Evolutionary conservation across 2,113 vertebrate species (phyloP).

Genomic region (Merops nubicus): DNA sequence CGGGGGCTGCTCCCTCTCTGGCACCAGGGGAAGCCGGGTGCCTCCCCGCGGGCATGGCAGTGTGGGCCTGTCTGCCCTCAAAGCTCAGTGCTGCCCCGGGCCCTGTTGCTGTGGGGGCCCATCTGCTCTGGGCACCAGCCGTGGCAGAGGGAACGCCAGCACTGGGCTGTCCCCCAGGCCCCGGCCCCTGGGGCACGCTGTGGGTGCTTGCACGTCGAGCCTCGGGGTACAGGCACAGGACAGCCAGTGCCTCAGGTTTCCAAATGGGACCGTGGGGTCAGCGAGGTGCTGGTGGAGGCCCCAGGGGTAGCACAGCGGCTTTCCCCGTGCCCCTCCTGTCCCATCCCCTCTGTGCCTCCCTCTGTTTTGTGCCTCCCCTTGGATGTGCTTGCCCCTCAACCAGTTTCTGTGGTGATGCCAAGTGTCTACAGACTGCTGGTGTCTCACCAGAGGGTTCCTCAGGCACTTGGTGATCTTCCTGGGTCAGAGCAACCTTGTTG

Average conservation of each 20-base stretch:
- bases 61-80: rapidly evolving
- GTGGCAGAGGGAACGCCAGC: neutral
- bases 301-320: neutral
- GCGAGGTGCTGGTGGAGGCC: neutral
- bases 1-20: neutral
- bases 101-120: neutral
- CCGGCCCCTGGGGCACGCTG: rapidly evolving
- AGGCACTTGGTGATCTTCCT: neutral
- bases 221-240: neutral
- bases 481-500: too few relatives aligned
- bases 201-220: rapidly evolving
- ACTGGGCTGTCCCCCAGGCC: neutral
- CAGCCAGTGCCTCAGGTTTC: neutral
- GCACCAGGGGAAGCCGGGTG: rapidly evolving
- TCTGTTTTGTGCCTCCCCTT: neutral
- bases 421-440: neutral
- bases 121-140: neutral
- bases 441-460: neutral
- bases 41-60: neutral
- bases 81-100: rapidly evolving
- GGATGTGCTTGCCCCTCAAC: neutral
- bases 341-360: neutral
- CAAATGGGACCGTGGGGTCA: neutral
- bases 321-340: rapidly evolving
- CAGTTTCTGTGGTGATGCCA: rapidly evolving